Conservation (phyloP, 2,113 vertebrate genomes). For the Zeus faber region DNA sequence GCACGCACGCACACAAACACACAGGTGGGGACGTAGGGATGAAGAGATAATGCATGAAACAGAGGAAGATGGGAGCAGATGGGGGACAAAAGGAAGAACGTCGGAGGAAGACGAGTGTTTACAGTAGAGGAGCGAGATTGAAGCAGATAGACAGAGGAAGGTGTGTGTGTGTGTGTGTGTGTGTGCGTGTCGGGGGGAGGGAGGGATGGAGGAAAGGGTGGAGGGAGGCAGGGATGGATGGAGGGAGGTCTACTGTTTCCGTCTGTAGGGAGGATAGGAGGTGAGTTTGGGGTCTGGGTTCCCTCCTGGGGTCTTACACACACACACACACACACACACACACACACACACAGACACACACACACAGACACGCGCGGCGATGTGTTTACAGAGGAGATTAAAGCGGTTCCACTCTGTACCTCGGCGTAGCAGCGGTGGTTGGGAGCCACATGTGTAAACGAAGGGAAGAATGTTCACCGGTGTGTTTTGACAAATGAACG, state of each 20-base stretch:
- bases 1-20: slow-evolving; percentile 16
- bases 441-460: slow-evolving; percentile 47
- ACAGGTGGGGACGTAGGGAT: slow-evolving; percentile 11
- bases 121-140: slow-evolving; percentile 4
- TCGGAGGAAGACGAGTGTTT: slow-evolving; percentile 13
- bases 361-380: slow-evolving; percentile 6
- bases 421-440: slow-evolving; percentile 30
- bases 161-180: neutral
- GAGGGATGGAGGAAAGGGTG: slow-evolving; percentile 13
- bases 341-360: slow-evolving; percentile 16
- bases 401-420: slow-evolving; percentile 54
- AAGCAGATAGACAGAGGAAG: neutral
- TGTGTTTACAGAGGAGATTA: slow-evolving; percentile 62
- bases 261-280: slow-evolving; percentile 32
- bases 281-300: slow-evolving; percentile 51
- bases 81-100: slow-evolving; percentile 26
- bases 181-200: neutral
- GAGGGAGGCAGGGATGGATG: slow-evolving; percentile 1
- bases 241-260: slow-evolving; percentile 29
- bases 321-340: slow-evolving; percentile 18
- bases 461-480: slow-evolving; percentile 41
- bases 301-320: slow-evolving; percentile 32
- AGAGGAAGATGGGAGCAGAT: slow-evolving; percentile 10
- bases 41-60: neutral
- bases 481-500: slow-evolving; percentile 8